Conservation (phyloP, 2,888 invertebrate species). For the Mimachlamys varia region DNA sequence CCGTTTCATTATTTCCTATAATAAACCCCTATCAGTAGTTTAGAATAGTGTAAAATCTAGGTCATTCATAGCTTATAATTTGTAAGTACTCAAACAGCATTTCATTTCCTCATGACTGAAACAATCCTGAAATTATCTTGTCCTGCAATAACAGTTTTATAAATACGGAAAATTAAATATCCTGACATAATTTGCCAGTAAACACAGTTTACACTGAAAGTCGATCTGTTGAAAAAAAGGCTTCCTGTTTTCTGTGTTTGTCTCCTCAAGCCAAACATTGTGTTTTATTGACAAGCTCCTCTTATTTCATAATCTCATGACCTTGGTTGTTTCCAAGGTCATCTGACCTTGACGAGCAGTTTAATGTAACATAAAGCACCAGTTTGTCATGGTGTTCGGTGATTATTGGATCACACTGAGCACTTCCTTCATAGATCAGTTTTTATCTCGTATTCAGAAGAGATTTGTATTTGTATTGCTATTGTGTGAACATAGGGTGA, state of each 20-base stretch:
- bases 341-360: conserved; percentile 4
- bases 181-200: not conserved
- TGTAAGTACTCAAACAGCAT: not conserved
- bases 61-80: too few relatives aligned
- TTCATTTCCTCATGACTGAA: not conserved
- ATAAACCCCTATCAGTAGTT: too few relatives aligned
- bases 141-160: not conserved
- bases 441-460: not conserved
- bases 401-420: not conserved
- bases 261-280: not conserved
- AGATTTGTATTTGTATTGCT: not conserved
- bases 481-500: not conserved
- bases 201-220: not conserved
- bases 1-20: too few relatives aligned
- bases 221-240: not conserved
- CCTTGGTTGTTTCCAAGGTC: conserved; percentile 26
- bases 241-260: not conserved
- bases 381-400: not conserved
- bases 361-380: not conserved
- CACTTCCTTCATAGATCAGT: conserved; percentile 1
- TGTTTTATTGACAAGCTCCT: not conserved
- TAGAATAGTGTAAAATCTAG: too few relatives aligned
- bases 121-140: not conserved
- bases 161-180: not conserved
- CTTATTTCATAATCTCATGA: conserved; percentile 15